Percentiles rank a stretch among this genome's conserved stretches.
These are phyloP conservation scores for Papilio protenor DNA, from an alignment of 2,888 invertebrate species.

Conservation along the genomic window DNA sequence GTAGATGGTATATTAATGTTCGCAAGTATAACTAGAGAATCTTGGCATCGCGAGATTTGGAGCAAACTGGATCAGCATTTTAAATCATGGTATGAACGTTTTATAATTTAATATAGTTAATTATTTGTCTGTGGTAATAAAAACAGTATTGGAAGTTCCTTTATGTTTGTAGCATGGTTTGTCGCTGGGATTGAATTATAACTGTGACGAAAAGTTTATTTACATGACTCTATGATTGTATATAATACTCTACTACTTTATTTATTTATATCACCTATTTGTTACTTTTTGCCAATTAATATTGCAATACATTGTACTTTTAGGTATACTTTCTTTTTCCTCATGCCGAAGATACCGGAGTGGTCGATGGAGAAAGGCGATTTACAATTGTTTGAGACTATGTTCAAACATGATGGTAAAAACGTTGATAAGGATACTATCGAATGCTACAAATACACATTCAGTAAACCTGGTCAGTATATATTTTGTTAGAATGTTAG, in stretches of 20 bases:
- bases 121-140: too few relatives aligned
- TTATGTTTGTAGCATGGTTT: too few relatives aligned
- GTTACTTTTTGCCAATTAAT: neutral
- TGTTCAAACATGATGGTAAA: slow-evolving; percentile 65
- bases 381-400: slow-evolving; percentile 63
- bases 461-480: slow-evolving; percentile 79
- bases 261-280: too few relatives aligned
- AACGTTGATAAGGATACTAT: slow-evolving; percentile 75
- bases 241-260: too few relatives aligned
- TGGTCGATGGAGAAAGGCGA: slow-evolving; percentile 72
- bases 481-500: too few relatives aligned
- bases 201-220: too few relatives aligned
- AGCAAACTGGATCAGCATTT: slow-evolving; percentile 68
- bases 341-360: slow-evolving; percentile 83
- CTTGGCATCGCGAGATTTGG: slow-evolving; percentile 72
- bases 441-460: slow-evolving; percentile 85
- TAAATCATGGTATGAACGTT: slow-evolving; percentile 74
- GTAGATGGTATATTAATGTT: slow-evolving; percentile 82
- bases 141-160: too few relatives aligned
- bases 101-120: neutral
- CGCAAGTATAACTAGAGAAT: slow-evolving; percentile 79
- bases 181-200: too few relatives aligned
- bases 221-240: too few relatives aligned
- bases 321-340: slow-evolving; percentile 86
- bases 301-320: slow-evolving; percentile 46